These are phyloP conservation scores for Tigriopus japonicus DNA, from an alignment of 1,140 invertebrate species.

Conservation along the genomic window DNA sequence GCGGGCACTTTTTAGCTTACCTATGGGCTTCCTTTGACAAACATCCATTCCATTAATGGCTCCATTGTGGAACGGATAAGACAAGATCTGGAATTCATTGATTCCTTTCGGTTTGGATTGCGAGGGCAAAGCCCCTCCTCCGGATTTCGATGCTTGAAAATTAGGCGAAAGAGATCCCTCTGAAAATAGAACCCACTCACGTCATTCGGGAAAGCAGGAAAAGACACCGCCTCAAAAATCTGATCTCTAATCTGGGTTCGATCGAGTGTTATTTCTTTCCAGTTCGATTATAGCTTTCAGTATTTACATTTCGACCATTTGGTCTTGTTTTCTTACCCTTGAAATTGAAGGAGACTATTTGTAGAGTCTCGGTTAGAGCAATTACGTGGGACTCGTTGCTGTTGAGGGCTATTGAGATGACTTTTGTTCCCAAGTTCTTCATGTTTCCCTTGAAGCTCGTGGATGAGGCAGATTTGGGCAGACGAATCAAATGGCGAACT, in stretches of 20 bases:
- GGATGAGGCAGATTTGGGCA: too few species aligned
- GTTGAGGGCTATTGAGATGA: conserved; percentile 5
- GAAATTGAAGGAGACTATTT: conserved; percentile 7
- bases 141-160: conserved; percentile 24
- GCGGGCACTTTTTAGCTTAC: not conserved
- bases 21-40: conserved; percentile 60
- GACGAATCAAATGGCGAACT: too few species aligned
- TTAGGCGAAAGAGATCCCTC: conserved; percentile 23
- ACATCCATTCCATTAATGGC: conserved; percentile 52
- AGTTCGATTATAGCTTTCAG: too few species aligned
- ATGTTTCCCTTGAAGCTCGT: too few species aligned
- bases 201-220: not conserved
- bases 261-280: too few species aligned
- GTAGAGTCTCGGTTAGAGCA: conserved; percentile 4
- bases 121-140: too few species aligned
- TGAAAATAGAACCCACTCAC: conserved; percentile 12
- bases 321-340: not conserved
- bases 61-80: conserved; percentile 56
- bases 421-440: not conserved
- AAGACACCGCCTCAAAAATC: too few species aligned
- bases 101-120: not conserved
- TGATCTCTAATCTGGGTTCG: too few species aligned
- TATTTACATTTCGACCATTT: too few species aligned
- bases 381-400: not conserved
- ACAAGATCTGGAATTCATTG: conserved; percentile 26